A percentile compares a stretch with the other conserved stretches of the same genome.
Evolutionary conservation across 23 tunicate genomes (phyloP).

Genomic region (Trididemnum miniatum): DNA sequence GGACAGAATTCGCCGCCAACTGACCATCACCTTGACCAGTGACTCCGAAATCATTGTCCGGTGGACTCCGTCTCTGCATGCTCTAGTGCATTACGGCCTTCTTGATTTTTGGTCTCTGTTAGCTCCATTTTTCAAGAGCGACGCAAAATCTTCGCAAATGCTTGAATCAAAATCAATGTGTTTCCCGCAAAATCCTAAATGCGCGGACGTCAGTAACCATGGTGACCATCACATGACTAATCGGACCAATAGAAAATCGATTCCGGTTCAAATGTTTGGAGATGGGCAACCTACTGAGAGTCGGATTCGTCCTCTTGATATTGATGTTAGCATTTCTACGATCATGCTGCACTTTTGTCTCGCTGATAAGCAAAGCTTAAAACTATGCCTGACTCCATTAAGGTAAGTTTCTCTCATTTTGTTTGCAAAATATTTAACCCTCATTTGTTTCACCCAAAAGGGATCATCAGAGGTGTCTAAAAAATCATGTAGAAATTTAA

Average conservation of each 20-base stretch:
- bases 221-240: slow-evolving; percentile 3
- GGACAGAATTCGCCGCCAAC: slow-evolving; percentile 30
- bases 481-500: no score
- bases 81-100: slow-evolving; percentile 68
- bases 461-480: no score
- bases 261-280: slow-evolving; percentile 24
- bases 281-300: neutral
- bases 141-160: neutral
- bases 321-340: slow-evolving; percentile 26
- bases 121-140: slow-evolving; percentile 24
- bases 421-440: no score
- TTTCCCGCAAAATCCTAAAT: no score
- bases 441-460: no score
- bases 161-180: neutral
- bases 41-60: slow-evolving; percentile 47
- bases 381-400: slow-evolving; percentile 18
- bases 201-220: neutral
- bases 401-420: slow-evolving; percentile 47
- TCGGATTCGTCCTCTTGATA: neutral
- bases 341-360: slow-evolving; percentile 18
- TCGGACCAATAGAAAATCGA: neutral
- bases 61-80: slow-evolving; percentile 80
- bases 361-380: slow-evolving; percentile 16
- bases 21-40: slow-evolving; percentile 21
- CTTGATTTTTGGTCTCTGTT: slow-evolving; percentile 36